Conservation (phyloP, 2,888 invertebrate species). For the Callyntrura guangdongensis region DNA sequence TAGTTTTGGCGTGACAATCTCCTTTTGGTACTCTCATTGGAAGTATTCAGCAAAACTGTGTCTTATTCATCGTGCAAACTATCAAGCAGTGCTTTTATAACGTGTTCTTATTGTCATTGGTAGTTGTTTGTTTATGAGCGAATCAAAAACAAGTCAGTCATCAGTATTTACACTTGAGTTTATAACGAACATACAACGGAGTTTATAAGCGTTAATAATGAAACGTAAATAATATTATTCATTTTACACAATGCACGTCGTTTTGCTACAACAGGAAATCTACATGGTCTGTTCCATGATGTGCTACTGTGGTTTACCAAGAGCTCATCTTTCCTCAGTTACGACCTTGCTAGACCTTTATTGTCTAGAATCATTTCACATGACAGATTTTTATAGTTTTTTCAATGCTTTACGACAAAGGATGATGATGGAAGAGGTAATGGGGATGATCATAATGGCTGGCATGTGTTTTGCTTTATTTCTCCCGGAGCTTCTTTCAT, state of each 20-base stretch:
- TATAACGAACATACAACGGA: neutral
- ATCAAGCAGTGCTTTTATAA: too few relatives aligned
- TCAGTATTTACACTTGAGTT: neutral
- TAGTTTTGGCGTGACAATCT: too few relatives aligned
- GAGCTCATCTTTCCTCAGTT: slow-evolving; percentile 23
- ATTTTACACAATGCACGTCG: slow-evolving; percentile 9
- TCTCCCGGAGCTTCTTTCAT: neutral
- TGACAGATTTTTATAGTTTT: slow-evolving; percentile 49
- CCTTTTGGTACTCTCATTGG: too few relatives aligned
- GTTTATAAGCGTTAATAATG: slow-evolving; percentile 9
- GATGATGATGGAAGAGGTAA: neutral
- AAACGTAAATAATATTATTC: slow-evolving; percentile 44
- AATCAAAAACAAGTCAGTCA: slow-evolving; percentile 24
- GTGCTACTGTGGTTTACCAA: slow-evolving; percentile 2
- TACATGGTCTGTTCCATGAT: neutral
- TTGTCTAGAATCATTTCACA: slow-evolving; percentile 44
- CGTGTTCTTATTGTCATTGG: neutral
- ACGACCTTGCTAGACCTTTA: slow-evolving; percentile 56
- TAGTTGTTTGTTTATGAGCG: neutral
- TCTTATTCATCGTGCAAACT: too few relatives aligned
- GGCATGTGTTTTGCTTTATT: neutral
- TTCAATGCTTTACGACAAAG: slow-evolving; percentile 36
- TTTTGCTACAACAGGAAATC: neutral
- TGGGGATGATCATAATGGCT: neutral
- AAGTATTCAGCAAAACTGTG: neutral